Conservation (phyloP, 2,113 vertebrate species). For the Pelecanus crispus region DNA sequence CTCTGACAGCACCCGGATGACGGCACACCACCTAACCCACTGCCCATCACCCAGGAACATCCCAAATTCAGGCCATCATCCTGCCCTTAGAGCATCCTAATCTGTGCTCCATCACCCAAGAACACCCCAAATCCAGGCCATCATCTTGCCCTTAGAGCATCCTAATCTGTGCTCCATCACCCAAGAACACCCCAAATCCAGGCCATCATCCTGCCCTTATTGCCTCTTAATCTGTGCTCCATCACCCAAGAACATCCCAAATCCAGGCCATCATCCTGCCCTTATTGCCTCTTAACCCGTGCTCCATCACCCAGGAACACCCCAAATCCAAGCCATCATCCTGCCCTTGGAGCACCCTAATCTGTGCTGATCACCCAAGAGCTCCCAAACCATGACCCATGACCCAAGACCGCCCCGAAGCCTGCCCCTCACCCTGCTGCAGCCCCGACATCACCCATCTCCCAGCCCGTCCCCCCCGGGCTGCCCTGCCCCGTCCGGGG, state of each 20-base stretch:
- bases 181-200: too few species aligned
- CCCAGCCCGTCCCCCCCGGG: accelerated
- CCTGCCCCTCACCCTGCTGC: background rate
- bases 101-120: background rate
- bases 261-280: too few species aligned
- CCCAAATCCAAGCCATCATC: background rate
- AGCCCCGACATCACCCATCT: background rate
- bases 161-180: too few species aligned
- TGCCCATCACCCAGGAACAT: background rate
- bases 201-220: too few species aligned
- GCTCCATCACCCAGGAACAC: background rate
- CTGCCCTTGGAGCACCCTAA: background rate
- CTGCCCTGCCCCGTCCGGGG: background rate
- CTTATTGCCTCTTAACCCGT: too few species aligned
- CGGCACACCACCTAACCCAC: background rate
- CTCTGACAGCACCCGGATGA: background rate
- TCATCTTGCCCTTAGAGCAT: background rate
- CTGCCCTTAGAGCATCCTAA: background rate
- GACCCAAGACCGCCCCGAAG: background rate
- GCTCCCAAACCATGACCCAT: background rate
- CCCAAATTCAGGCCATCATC: background rate
- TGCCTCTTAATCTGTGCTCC: too few species aligned
- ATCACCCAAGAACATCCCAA: too few species aligned
- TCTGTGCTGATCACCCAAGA: background rate
- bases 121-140: background rate